These are phyloP conservation scores for Stenodera caucasica DNA, from an alignment of 2,888 invertebrate species.

Conservation along the genomic window DNA sequence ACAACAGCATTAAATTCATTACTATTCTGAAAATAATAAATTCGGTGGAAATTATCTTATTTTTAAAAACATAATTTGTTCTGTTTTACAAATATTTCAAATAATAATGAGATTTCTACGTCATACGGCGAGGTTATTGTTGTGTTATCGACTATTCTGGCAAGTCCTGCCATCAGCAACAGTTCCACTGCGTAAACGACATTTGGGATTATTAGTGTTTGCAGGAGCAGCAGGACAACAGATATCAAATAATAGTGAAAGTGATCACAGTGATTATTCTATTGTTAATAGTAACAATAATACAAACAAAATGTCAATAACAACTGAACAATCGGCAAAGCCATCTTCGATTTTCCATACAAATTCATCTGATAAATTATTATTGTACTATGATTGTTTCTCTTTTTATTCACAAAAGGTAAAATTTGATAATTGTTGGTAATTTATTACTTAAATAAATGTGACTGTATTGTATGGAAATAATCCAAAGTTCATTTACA, in stretches of 20 bases:
- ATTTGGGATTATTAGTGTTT: constrained; percentile 26
- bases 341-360: neutral
- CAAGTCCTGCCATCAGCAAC: constrained; percentile 26
- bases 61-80: neutral
- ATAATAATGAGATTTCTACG: constrained; percentile 5
- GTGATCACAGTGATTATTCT: constrained; percentile 11
- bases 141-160: constrained; percentile 19
- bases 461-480: too few species aligned
- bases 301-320: neutral
- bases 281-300: neutral
- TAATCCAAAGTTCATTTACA: too few species aligned
- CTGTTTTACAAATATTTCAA: too few species aligned
- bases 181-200: constrained; percentile 31
- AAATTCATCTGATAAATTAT: constrained; percentile 52
- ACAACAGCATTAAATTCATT: neutral
- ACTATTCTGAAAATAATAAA: neutral
- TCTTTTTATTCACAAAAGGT: constrained; percentile 79
- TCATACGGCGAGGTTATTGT: constrained; percentile 5
- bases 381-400: constrained; percentile 70
- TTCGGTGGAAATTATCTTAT: neutral
- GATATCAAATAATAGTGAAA: constrained; percentile 2
- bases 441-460: too few species aligned
- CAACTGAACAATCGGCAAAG: neutral
- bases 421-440: too few species aligned
- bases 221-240: constrained; percentile 10